A percentile compares a stretch with the other conserved stretches of the same genome.
Evolutionary conservation across 2,888 invertebrate species (phyloP).

Genomic region (Pycnomerus fuliginosus): DNA sequence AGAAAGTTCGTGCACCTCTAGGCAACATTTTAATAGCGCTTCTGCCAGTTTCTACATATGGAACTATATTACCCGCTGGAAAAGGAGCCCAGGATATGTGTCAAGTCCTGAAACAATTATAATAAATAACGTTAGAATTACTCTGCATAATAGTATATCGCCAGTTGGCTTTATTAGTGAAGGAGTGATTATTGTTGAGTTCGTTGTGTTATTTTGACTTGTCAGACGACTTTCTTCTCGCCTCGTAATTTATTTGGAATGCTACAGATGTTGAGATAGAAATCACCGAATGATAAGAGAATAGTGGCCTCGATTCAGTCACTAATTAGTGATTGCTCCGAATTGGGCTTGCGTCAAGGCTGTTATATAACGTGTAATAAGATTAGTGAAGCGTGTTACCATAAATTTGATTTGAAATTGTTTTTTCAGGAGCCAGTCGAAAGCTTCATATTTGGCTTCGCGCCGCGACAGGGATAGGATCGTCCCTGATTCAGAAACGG

Average conservation of each 20-base stretch:
- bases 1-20: slow-evolving; percentile 4
- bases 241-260: slow-evolving; percentile 32
- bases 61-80: too few relatives aligned
- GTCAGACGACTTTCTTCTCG: slow-evolving; percentile 34
- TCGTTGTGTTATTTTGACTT: slow-evolving; percentile 15
- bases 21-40: too few relatives aligned
- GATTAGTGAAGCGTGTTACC: slow-evolving; percentile 7
- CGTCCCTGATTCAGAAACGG: slow-evolving; percentile 68
- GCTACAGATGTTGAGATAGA: slow-evolving; percentile 30
- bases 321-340: slow-evolving; percentile 10
- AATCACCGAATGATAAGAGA: slow-evolving; percentile 19
- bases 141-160: too few relatives aligned
- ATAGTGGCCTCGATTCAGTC: slow-evolving; percentile 9
- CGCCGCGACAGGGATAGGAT: slow-evolving; percentile 67
- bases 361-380: slow-evolving; percentile 13
- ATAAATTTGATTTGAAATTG: slow-evolving; percentile 15
- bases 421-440: slow-evolving; percentile 70
- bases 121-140: too few relatives aligned
- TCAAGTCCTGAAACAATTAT: too few relatives aligned
- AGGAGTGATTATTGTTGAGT: neutral
- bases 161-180: too few relatives aligned
- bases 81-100: too few relatives aligned
- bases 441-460: slow-evolving; percentile 74
- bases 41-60: too few relatives aligned
- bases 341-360: slow-evolving; percentile 10